A percentile compares a stretch with the other conserved stretches of the same genome.
phyloP scores from a whole-genome alignment of 1,140 invertebrate species.

The Drosophila pachea region DNA sequence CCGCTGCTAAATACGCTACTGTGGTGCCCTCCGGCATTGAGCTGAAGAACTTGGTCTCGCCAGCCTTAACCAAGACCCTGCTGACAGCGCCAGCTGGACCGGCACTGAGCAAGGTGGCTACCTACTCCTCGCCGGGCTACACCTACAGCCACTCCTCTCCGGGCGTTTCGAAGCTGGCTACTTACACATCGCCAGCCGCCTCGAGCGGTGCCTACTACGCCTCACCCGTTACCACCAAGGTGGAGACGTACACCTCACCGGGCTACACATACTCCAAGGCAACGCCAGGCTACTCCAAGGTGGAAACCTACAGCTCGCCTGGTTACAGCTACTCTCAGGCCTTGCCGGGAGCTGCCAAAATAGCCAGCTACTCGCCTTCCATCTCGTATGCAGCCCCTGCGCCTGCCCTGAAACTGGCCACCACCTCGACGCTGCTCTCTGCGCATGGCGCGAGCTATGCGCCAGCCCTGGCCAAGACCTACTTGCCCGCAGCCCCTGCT shows the following conservation, averaged over 20 bases:
- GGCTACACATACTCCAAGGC: slow-evolving; percentile 61
- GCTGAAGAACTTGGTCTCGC: slow-evolving; percentile 67
- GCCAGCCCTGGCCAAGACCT: slow-evolving; percentile 53
- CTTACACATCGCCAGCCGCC: slow-evolving; percentile 44
- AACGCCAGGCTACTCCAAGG: slow-evolving; percentile 66
- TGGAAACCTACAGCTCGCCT: slow-evolving; percentile 65
- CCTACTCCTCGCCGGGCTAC: slow-evolving; percentile 58
- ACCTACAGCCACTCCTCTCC: slow-evolving; percentile 57
- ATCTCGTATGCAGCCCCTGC: slow-evolving; percentile 50
- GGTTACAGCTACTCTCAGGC: slow-evolving; percentile 48
- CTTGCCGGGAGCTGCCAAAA: slow-evolving; percentile 39
- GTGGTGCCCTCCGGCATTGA: slow-evolving; percentile 71
- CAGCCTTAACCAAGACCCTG: slow-evolving; percentile 47
- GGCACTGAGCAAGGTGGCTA: slow-evolving; percentile 50
- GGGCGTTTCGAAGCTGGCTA: slow-evolving; percentile 57
- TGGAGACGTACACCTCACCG: slow-evolving; percentile 61
- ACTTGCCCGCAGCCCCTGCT: slow-evolving; percentile 50
- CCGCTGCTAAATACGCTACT: slow-evolving; percentile 69
- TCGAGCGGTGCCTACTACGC: slow-evolving; percentile 48
- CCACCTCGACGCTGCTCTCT: slow-evolving; percentile 48
- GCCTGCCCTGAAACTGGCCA: slow-evolving; percentile 43
- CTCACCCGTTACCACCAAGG: slow-evolving; percentile 57
- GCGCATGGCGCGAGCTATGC: slow-evolving; percentile 58
- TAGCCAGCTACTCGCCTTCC: slow-evolving; percentile 62
- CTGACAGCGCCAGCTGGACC: slow-evolving; percentile 41